Base-by-base conservation (phyloP, 2,888 invertebrate species). In the Odontocolon sp. region DNA sequence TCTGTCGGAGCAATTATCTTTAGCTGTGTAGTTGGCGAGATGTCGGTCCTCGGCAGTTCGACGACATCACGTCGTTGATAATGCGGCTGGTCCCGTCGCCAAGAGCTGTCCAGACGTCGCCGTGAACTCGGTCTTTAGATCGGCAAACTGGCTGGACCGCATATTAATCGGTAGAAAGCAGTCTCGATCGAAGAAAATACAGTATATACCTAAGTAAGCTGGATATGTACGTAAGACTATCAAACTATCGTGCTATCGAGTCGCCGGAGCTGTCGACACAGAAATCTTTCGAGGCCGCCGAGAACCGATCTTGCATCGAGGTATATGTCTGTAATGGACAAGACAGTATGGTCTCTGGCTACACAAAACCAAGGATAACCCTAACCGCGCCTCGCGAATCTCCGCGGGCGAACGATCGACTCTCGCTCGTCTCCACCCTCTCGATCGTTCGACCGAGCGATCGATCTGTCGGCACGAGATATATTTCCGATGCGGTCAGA, bases 121-220 rank as follows among this genome's bases (percentile, higher is more conserved):
- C 63, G 40, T 38, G 59, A 72, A 72, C 77, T 68, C 68, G 72
- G 21, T 64, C 47, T 47, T 52, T 83, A 77, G 85, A 82, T 80
- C 83, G 77, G 56, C 70, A 71, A 76, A 78, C 72, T 73, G 61
- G 74, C 76, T 67, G 80, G 66, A 76, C 78, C 80, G 84, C 84
- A 81, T 84, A 85, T 86, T 85, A 84, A 86, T 84, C 85, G 83
- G 56, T 86, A 82, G 87, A 86, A 84, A 86, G 86, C 81, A 75
- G 71, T 56, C 47, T 42, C 61, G 71, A 71, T 68, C 78, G 71
- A 74, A 54, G 68, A 40, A 47, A 77, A 70, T 77, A 71, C 71
- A 70, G 18, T n/a, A 9, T 16, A 8, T 2, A 8, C 2, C 8
- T 2, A 9, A 8, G 8, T 2, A 8, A 36, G n/a, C n/a, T 9